phyloP scores from a whole-genome alignment of 2,113 vertebrate genomes.

The Nibea coibor region DNA sequence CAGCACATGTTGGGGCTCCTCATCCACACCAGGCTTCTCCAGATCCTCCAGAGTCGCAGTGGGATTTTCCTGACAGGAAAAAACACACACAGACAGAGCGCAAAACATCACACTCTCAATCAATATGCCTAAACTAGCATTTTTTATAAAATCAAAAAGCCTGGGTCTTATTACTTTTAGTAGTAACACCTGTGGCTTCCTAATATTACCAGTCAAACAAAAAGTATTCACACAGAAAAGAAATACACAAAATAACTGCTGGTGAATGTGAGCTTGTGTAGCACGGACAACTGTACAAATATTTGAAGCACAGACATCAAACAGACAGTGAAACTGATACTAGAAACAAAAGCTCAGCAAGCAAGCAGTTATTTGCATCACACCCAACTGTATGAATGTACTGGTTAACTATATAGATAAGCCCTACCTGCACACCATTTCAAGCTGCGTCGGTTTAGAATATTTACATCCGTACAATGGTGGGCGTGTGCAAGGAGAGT shows the following conservation, averaged over 20 bases:
- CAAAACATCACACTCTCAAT: too few relatives aligned
- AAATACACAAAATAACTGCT: background rate
- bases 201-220: background rate
- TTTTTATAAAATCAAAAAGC: too few relatives aligned
- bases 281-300: background rate
- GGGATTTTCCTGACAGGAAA: slow-evolving; percentile 89
- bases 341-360: background rate
- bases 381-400: slow-evolving; percentile 6
- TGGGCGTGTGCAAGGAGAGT: slow-evolving; percentile 57
- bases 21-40: slow-evolving; percentile 95
- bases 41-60: slow-evolving; percentile 94
- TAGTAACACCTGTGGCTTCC: background rate
- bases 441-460: background rate
- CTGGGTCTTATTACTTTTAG: too few relatives aligned
- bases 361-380: slow-evolving; percentile 31
- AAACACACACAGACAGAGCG: background rate
- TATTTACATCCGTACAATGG: slow-evolving; percentile 22
- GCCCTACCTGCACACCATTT: background rate
- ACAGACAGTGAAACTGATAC: background rate
- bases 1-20: slow-evolving; percentile 94
- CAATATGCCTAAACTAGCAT: background rate
- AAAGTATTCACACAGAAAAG: background rate
- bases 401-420: background rate
- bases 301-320: background rate
- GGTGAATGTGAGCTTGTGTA: background rate